A percentile compares a stretch with the other conserved stretches of the same genome.
Evolutionary conservation across 2,797 vertebrate species (phyloP).

Genomic region (Lateolabrax maculatus): DNA sequence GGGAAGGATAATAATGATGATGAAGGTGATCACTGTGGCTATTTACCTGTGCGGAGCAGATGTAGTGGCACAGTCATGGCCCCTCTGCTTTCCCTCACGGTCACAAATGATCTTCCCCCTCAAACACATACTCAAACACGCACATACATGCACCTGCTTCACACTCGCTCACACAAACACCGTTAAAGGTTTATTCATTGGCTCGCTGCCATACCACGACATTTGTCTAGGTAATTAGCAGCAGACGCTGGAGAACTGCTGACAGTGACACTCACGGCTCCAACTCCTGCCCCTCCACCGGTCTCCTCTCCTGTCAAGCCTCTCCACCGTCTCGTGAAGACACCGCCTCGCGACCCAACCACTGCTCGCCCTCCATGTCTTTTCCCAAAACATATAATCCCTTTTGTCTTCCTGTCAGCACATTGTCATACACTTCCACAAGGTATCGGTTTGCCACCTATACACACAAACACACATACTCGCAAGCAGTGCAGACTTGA

Average conservation of each 20-base stretch:
- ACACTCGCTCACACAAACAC: constrained; percentile 20
- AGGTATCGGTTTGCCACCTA: constrained; percentile 37
- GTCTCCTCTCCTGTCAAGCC: constrained; percentile 11
- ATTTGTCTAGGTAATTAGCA: constrained; percentile 83
- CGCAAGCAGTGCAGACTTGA: constrained; percentile 32
- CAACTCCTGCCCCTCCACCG: constrained; percentile 36
- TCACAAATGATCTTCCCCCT: constrained; percentile 37
- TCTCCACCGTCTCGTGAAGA: constrained; percentile 25
- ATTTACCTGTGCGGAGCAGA: constrained; percentile 69
- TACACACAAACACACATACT: constrained; percentile 9
- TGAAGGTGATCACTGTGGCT: constrained; percentile 61
- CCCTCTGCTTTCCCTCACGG: constrained; percentile 33
- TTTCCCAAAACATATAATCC: constrained; percentile 33
- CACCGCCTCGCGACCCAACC: neutral
- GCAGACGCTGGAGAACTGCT: constrained; percentile 66
- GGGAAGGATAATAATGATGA: constrained; percentile 62
- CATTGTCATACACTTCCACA: constrained; percentile 53
- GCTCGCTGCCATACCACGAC: constrained; percentile 77
- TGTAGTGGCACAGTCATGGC: constrained; percentile 45
- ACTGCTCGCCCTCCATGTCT: neutral
- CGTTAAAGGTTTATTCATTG: constrained; percentile 73
- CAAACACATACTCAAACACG: neutral
- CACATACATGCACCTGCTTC: neutral
- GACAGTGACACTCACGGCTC: constrained; percentile 62
- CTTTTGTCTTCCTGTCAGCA: constrained; percentile 50